Percentiles rank a stretch among this genome's conserved stretches.
These are phyloP conservation scores for Anas platyrhynchos DNA, from an alignment of 2,113 vertebrate genomes.

Conservation along the genomic window DNA sequence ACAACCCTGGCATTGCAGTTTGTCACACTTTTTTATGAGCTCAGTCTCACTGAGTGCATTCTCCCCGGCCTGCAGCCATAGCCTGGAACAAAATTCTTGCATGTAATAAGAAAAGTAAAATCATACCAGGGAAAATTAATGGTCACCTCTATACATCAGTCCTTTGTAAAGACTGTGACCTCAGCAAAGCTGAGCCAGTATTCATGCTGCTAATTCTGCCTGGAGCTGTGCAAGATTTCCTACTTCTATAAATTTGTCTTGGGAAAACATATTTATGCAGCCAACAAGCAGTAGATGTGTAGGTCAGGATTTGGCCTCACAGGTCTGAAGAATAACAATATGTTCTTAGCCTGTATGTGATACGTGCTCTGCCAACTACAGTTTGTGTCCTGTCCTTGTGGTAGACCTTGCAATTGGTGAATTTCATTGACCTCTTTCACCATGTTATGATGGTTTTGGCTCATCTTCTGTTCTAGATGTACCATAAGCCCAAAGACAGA, in stretches of 20 bases:
- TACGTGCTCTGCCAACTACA: neutral
- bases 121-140: constrained; percentile 56
- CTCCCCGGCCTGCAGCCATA: neutral
- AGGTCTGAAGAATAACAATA: neutral
- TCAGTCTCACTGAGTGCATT: neutral
- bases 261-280: neutral
- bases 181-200: constrained; percentile 3
- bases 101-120: constrained; percentile 31
- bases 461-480: neutral
- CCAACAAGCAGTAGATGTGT: neutral
- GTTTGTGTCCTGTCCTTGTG: neutral
- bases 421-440: neutral
- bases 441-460: neutral
- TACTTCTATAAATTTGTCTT: constrained; percentile 1
- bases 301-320: neutral
- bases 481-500: neutral
- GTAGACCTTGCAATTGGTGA: neutral
- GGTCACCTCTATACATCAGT: neutral
- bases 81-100: constrained; percentile 11
- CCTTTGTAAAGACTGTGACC: constrained; percentile 26
- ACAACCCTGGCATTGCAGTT: constrained; percentile 51
- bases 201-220: neutral
- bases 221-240: neutral
- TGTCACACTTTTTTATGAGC: constrained; percentile 18
- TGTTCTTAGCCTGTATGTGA: neutral